A percentile compares a stretch with the other conserved stretches of the same genome.
phyloP scores from a whole-genome alignment of 2,797 vertebrate species.

The Dermochelys coriacea region DNA sequence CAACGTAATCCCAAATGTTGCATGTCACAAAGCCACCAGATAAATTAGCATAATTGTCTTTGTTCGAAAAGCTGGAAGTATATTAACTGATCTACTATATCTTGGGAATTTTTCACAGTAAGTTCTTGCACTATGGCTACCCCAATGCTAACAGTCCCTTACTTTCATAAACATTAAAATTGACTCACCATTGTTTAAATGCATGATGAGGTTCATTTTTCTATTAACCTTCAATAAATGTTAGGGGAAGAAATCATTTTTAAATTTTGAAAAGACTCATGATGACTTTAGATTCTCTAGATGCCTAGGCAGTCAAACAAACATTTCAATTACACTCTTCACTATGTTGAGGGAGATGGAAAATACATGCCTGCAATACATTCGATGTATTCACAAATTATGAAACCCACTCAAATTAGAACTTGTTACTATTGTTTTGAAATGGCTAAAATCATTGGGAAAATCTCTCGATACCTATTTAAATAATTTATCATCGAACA shows the following conservation, averaged over 20 bases:
- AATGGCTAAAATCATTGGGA: neutral
- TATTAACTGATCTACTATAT: neutral
- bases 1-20: neutral
- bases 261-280: neutral
- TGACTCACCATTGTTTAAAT: neutral
- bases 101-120: neutral
- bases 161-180: slow-evolving; percentile 15
- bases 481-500: neutral
- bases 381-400: neutral
- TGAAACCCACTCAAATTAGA: neutral
- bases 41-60: neutral
- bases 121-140: neutral
- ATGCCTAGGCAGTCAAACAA: neutral
- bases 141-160: neutral
- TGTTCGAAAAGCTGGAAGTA: neutral
- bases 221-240: neutral
- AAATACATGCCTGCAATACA: neutral
- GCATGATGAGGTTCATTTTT: neutral
- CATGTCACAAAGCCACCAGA: neutral
- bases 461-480: neutral
- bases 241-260: neutral
- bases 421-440: neutral
- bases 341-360: neutral
- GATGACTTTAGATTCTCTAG: neutral
- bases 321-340: neutral